A percentile compares a stretch with the other conserved stretches of the same genome.
Evolutionary conservation across 2,113 vertebrate genomes (phyloP).

Genomic region (Sitta europaea): DNA sequence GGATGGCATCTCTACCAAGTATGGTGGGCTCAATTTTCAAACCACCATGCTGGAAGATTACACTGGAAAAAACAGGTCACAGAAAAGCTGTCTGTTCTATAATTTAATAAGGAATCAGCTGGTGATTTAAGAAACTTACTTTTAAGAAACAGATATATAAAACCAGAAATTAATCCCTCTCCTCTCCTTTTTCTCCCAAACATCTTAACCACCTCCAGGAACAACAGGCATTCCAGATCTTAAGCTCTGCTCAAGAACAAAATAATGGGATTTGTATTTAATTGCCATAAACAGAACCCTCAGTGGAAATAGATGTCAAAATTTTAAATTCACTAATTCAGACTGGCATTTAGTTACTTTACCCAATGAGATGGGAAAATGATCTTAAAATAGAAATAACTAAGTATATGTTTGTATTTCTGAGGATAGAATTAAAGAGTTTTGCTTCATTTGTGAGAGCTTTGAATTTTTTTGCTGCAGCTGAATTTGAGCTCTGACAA

Average conservation of each 20-base stretch:
- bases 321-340: neutral
- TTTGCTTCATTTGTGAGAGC: neutral
- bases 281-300: neutral
- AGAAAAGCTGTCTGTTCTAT: neutral
- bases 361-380: neutral
- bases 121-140: neutral
- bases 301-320: neutral
- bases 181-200: neutral
- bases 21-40: constrained; percentile 8
- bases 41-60: neutral
- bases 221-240: neutral
- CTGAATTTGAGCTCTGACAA: neutral
- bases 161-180: neutral
- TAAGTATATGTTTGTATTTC: neutral
- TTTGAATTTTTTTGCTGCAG: neutral
- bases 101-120: neutral
- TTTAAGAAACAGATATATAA: neutral
- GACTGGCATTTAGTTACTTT: neutral
- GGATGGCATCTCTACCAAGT: neutral
- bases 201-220: neutral
- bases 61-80: neutral
- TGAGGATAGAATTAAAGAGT: neutral
- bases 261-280: neutral
- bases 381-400: neutral
- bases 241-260: neutral